Conservation (phyloP, 2,888 invertebrate species). For the Drosophila pullipes region DNA sequence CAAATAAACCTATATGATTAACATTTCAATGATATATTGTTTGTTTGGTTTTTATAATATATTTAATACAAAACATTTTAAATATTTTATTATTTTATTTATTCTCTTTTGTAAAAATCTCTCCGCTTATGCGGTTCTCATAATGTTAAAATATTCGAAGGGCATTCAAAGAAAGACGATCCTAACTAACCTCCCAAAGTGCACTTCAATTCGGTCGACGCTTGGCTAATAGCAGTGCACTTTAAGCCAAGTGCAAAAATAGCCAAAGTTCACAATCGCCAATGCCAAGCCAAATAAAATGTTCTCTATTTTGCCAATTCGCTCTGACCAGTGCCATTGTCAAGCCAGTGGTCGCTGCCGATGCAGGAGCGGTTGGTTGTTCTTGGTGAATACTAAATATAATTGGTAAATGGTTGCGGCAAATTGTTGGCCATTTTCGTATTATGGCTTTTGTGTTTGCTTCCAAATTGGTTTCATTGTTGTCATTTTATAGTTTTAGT, state of each 20-base stretch:
- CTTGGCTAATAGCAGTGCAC: conserved; percentile 36
- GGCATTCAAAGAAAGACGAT: not conserved
- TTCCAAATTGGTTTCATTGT: conserved; percentile 67
- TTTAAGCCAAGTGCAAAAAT: conserved; percentile 60
- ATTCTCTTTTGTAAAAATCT: not conserved
- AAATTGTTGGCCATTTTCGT: conserved; percentile 68
- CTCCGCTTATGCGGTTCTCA: not conserved
- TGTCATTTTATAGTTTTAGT: conserved; percentile 41
- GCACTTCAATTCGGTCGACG: conserved; percentile 12
- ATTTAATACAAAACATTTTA: not conserved
- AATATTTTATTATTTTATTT: not conserved
- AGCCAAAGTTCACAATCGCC: conserved; percentile 43
- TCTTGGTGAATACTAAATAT: conserved; percentile 52
- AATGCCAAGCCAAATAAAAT: conserved; percentile 62
- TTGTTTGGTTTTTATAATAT: not conserved
- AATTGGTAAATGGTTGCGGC: conserved; percentile 72
- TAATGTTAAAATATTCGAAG: not conserved
- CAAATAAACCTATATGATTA: not conserved
- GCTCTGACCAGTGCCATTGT: conserved; percentile 8
- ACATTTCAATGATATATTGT: not conserved
- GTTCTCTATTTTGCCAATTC: conserved; percentile 40
- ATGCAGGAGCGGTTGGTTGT: not conserved
- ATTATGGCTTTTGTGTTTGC: conserved; percentile 65
- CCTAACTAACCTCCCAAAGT: conserved; percentile 1
- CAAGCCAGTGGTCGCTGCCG: not conserved